Percentiles rank a stretch among this genome's conserved stretches.
These are phyloP conservation scores for Callaeas wilsoni DNA, from an alignment of 2,113 vertebrate genomes.

Conservation along the genomic window DNA sequence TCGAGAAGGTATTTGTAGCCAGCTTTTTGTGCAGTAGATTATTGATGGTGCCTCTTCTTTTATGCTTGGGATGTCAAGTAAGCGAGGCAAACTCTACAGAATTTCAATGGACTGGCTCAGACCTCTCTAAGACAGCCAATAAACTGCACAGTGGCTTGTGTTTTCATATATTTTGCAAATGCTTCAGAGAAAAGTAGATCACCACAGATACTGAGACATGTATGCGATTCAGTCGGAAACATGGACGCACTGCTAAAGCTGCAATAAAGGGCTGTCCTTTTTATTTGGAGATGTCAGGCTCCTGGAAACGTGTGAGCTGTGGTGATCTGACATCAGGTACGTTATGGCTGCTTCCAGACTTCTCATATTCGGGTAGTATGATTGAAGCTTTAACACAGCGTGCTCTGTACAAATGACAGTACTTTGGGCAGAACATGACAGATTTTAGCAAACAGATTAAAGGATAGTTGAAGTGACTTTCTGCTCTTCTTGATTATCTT, in stretches of 20 bases:
- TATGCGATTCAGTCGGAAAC: background rate
- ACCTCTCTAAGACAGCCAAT: background rate
- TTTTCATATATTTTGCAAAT: slow-evolving; percentile 10
- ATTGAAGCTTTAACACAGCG: background rate
- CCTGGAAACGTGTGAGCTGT: background rate
- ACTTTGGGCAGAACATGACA: background rate
- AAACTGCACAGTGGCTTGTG: background rate
- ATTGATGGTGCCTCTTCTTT: background rate
- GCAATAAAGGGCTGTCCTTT: background rate
- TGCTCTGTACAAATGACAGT: background rate
- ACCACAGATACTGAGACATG: background rate
- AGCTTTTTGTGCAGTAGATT: slow-evolving; percentile 4
- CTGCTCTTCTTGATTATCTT: background rate
- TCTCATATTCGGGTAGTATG: background rate
- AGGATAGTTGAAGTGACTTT: background rate
- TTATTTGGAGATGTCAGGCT: background rate
- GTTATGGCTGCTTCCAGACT: background rate
- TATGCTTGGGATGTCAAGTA: background rate
- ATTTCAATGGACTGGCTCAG: background rate
- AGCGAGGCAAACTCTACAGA: background rate
- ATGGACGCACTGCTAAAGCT: background rate
- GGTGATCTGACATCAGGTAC: background rate
- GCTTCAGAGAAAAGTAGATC: background rate
- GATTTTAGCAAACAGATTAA: slow-evolving; percentile 7
- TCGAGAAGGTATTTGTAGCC: background rate